These are phyloP conservation scores for Herpetotheres cachinnans DNA, from an alignment of 2,113 vertebrate species.

Conservation along the genomic window DNA sequence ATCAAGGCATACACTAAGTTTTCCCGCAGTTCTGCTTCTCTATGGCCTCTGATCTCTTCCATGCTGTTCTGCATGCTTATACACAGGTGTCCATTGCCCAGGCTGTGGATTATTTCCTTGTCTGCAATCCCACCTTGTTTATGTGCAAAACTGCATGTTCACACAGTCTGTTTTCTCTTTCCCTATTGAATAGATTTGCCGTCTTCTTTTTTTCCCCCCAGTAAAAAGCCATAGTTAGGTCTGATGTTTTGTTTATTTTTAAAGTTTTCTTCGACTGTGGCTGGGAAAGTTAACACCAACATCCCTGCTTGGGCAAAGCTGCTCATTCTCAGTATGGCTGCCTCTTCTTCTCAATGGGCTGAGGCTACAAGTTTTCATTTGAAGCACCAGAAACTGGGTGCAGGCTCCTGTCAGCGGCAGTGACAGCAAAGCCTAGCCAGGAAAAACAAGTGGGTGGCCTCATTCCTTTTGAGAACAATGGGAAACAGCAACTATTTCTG, in stretches of 20 bases:
- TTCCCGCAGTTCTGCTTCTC: neutral
- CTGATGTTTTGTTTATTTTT: neutral
- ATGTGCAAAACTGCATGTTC: neutral
- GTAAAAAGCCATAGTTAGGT: neutral
- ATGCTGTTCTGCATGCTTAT: neutral
- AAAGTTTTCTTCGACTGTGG: neutral
- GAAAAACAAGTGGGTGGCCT: slow-evolving; percentile 19
- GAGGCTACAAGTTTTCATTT: neutral
- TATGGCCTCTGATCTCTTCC: neutral
- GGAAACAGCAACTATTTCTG: neutral
- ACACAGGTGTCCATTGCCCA: neutral
- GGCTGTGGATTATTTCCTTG: neutral
- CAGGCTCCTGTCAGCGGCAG: neutral
- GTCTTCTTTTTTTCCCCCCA: no score
- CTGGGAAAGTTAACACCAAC: neutral
- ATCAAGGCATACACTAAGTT: neutral
- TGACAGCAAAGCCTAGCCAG: neutral
- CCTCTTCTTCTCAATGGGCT: neutral
- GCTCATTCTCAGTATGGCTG: neutral
- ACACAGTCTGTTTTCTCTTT: neutral
- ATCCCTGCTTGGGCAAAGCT: neutral
- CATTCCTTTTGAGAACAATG: slow-evolving; percentile 33
- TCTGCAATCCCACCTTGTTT: neutral
- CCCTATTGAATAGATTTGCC: neutral
- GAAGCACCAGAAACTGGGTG: neutral